Base-by-base conservation (phyloP, 2,113 vertebrate genomes). In the Sphyrna mokarran region DNA sequence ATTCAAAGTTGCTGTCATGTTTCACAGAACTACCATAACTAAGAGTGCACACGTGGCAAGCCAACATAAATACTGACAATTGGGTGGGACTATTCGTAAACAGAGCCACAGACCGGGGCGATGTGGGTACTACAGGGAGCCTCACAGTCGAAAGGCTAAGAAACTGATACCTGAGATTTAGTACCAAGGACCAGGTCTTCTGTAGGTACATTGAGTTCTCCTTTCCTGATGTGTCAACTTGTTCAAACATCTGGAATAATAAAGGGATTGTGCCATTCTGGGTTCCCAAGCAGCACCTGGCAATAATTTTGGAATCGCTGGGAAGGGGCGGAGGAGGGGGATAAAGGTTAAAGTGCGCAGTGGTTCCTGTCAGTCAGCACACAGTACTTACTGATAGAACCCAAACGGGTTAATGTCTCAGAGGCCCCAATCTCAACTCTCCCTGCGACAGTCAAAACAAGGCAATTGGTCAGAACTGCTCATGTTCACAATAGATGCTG, bases 171-270 rank as follows among this genome's bases (percentile, higher is more conserved):
- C 26, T 33, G 26, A 61, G 87, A 93, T 72, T 72, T 33, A 76
- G 68, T 33, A 14, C 68, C 29, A 29, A 11, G 68, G 11, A 72
- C 26, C 69, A 95, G 22, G 43, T 33, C 43, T 43, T 29, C 40
- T 72, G 14, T 90, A 18, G 3, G 40, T 14, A 23, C 54, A 54
- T 8, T 76, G 69, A 95, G 29, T 72, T 76, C 66, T 95, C 68
- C 43, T 48, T 48, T 95, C 26, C 40, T 20, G 37, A 16, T 54
- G 4, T 70, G 43, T 72, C 68, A 72, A 43, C 43, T 94, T 48
- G 68, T 70, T 95, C 33, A 72, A 72, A 54, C 94, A 95, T 95
- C 94, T 95, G 94, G 26, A 95, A 95, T 95, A 72, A 76, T 54
- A 95, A 95, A 29, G 40, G 94, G 69, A 72, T 54, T 95, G 68